These are phyloP conservation scores for Dromiciops gliroides DNA, from an alignment of 2,113 vertebrate genomes.

Conservation along the genomic window DNA sequence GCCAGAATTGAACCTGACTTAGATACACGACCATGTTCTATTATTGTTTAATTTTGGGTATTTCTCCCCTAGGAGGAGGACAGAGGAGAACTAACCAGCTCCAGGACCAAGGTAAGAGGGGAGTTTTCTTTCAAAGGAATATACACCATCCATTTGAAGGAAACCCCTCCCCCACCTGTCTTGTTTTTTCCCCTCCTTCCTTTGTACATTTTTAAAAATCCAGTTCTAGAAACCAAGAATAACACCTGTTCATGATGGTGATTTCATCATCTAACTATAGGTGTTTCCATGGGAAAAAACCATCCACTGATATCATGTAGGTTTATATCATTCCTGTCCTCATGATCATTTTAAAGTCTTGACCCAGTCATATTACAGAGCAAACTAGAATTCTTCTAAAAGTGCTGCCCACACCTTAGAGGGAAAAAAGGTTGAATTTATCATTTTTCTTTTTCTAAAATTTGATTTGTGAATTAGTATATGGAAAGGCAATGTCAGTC, in stretches of 20 bases:
- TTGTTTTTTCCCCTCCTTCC: slow-evolving; percentile 64
- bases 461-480: neutral
- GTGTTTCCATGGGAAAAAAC: slow-evolving; percentile 18
- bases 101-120: slow-evolving; percentile 74
- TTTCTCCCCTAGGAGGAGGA: slow-evolving; percentile 80
- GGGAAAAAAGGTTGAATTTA: neutral
- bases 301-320: slow-evolving; percentile 10
- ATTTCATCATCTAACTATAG: slow-evolving; percentile 55
- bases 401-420: neutral
- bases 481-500: neutral
- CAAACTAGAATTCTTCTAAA: neutral
- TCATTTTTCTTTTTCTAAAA: neutral
- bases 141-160: slow-evolving; percentile 69
- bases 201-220: slow-evolving; percentile 72
- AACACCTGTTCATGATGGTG: slow-evolving; percentile 39
- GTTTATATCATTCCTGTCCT: slow-evolving; percentile 51
- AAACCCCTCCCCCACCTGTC: slow-evolving; percentile 73
- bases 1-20: slow-evolving; percentile 73
- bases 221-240: slow-evolving; percentile 65
- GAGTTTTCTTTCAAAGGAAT: slow-evolving; percentile 75
- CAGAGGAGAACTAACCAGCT: slow-evolving; percentile 76
- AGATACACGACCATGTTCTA: slow-evolving; percentile 77
- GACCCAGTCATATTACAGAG: slow-evolving; percentile 6
- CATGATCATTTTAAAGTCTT: slow-evolving; percentile 52
- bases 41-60: slow-evolving; percentile 78